phyloP scores from a whole-genome alignment of 2,888 invertebrate species.

The Marasmarcha lunaedactyla region DNA sequence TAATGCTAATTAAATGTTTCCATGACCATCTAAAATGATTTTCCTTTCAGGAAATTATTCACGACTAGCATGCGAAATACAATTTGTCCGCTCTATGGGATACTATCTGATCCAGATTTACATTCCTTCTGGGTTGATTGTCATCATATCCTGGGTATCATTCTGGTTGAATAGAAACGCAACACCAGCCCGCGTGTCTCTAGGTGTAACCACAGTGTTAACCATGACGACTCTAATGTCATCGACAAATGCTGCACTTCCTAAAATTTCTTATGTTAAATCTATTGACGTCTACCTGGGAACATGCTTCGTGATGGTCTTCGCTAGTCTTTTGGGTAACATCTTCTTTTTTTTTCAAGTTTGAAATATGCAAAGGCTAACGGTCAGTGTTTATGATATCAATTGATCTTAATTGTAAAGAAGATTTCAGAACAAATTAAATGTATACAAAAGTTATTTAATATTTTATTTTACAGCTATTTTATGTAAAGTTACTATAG shows the following conservation, averaged over 20 bases:
- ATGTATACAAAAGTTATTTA: too few relatives aligned
- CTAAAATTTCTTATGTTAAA: constrained; percentile 98
- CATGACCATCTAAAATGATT: constrained; percentile 4
- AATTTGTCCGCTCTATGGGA: constrained; percentile 97
- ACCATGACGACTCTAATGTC: constrained; percentile 99
- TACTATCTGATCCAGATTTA: constrained; percentile 99
- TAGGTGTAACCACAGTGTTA: constrained; percentile 95
- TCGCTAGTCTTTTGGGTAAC: constrained; percentile 94
- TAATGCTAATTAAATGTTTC: too few relatives aligned
- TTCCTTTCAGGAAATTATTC: constrained; percentile 88
- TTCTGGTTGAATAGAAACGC: constrained; percentile 97
- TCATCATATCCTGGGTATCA: constrained; percentile 97
- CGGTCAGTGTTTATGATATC: too few relatives aligned
- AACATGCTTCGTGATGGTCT: constrained; percentile 99
- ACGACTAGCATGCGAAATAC: constrained; percentile 94
- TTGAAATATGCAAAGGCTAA: not conserved
- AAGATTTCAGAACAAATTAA: too few relatives aligned
- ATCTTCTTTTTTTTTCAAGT: constrained; percentile 5
- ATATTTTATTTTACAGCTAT: too few relatives aligned
- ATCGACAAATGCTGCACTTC: constrained; percentile 94
- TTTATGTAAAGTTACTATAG: too few relatives aligned
- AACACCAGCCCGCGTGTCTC: constrained; percentile 92
- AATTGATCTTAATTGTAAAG: too few relatives aligned
- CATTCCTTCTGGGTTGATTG: constrained; percentile 96
- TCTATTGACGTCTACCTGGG: constrained; percentile 97